Base-by-base conservation (phyloP, 2,113 vertebrate species). In the Oncorhynchus mykiss region DNA sequence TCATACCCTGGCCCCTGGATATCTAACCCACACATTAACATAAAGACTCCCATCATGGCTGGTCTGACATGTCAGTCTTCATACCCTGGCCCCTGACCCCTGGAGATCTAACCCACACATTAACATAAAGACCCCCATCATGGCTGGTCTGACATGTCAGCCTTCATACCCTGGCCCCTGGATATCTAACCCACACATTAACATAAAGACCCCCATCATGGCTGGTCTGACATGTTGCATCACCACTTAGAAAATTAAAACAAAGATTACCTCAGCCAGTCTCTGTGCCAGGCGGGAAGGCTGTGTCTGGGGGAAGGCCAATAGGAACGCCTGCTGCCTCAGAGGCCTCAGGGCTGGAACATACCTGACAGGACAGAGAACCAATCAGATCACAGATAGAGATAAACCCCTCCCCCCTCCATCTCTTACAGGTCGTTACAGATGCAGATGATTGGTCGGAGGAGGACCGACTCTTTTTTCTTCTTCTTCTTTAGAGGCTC, bases 381-480 rank as follows among this genome's bases (percentile, higher is more conserved):
- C 9, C 22, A 34, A 74, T 83, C 39, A 79, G 60, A 16, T 25
- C 64, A 22, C 22, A 72, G 2, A 0, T 0, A 67, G 14, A 1
- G 25, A 67, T 16, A 34, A 39, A 8, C 1, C 39, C 39, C 39
- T 2, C 39, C 49, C 14, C 14, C 14, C 49, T 31, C 31, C 31
- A 48, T 59, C n/a, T 81, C 94, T 94, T 90, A 97, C 96, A 94
- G 94, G 90, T 99, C 97, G 0, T 99, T 99, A 88, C 97, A 99
- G 92, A 99, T 97, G 83, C 97, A 99, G 92, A 99, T 95, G 82
- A 99, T 93, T 3, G 97, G 98, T 3, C 98, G 91, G 0, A 94
- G 91, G 64, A 99, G 86, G 25, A 97, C 78, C 0, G 89, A 84
- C 0, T 92, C 93, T 31, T 5, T 31, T 5, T 31, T 31, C 0